These are phyloP conservation scores for Lophius americanus DNA, from an alignment of 2,797 vertebrate genomes.

Conservation along the genomic window DNA sequence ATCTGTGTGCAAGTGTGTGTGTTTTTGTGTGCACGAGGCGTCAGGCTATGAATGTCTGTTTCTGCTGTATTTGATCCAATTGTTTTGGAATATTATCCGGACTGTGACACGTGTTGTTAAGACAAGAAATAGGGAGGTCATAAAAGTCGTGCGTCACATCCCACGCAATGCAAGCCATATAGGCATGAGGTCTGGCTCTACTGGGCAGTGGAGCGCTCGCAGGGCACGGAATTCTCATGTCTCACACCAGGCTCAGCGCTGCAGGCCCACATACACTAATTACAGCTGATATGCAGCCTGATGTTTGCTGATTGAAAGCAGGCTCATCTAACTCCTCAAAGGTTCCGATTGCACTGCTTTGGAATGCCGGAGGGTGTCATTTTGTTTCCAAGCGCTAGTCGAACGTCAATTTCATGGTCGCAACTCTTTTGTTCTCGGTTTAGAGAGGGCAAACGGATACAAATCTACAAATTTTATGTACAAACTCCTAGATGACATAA, in stretches of 20 bases:
- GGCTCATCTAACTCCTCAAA: constrained; percentile 73
- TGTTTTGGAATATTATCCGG: constrained; percentile 75
- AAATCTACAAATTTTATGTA: constrained; percentile 44
- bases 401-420: constrained; percentile 62
- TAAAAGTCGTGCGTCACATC: constrained; percentile 78
- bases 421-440: constrained; percentile 56
- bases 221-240: constrained; percentile 78
- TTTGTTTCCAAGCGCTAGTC: constrained; percentile 70
- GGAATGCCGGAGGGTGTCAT: constrained; percentile 63
- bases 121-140: constrained; percentile 71
- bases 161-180: constrained; percentile 73
- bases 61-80: constrained; percentile 73
- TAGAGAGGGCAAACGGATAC: constrained; percentile 56
- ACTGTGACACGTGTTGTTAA: constrained; percentile 80
- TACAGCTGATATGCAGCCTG: constrained; percentile 80
- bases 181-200: constrained; percentile 75
- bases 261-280: constrained; percentile 74
- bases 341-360: constrained; percentile 61
- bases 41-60: constrained; percentile 57
- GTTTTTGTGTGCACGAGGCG: constrained; percentile 15
- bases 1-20: constrained; percentile 40
- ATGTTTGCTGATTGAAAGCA: constrained; percentile 80
- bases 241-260: constrained; percentile 69
- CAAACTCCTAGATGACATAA: constrained; percentile 48
- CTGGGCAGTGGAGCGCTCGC: constrained; percentile 71